These are phyloP conservation scores for Azorinus chamasolen DNA, from an alignment of 2,888 invertebrate species.

Conservation along the genomic window DNA sequence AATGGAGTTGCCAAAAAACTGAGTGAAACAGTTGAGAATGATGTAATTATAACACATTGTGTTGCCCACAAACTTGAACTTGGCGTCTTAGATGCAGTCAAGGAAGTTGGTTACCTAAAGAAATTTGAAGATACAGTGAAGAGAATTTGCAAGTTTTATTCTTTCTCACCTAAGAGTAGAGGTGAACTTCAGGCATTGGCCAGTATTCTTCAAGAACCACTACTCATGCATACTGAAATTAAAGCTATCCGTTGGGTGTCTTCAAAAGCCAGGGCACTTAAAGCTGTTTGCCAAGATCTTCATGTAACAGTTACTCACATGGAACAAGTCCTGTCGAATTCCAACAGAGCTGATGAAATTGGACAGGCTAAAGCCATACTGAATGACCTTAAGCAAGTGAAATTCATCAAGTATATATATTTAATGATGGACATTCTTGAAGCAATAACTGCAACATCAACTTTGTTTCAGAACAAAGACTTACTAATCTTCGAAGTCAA, in stretches of 20 bases:
- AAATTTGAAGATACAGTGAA: conserved; percentile 43
- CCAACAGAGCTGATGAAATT: conserved; percentile 30
- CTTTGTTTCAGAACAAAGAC: conserved; percentile 42
- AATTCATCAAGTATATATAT: conserved; percentile 24
- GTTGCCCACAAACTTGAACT: conserved; percentile 40
- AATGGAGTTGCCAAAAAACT: conserved; percentile 39
- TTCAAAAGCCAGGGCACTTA: conserved; percentile 12
- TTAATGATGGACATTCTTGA: conserved; percentile 26
- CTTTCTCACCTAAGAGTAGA: conserved; percentile 36
- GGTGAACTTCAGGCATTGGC: conserved; percentile 5
- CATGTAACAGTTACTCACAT: conserved; percentile 29
- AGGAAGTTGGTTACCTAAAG: conserved; percentile 28
- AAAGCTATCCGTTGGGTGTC: conserved; percentile 33
- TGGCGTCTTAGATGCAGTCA: conserved; percentile 42
- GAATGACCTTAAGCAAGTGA: conserved; percentile 5
- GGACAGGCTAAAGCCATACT: conserved; percentile 20
- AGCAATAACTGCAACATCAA: conserved; percentile 17
- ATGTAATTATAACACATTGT: conserved; percentile 44
- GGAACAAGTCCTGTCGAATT: conserved; percentile 14
- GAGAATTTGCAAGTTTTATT: conserved; percentile 38
- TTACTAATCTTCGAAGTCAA: conserved; percentile 42
- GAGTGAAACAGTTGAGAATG: conserved; percentile 21
- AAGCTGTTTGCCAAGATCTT: conserved; percentile 8
- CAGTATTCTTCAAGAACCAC: not conserved
- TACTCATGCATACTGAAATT: conserved; percentile 24